Evolutionary conservation across 1,140 invertebrate genomes (phyloP), one percentile per base, ranked within the genome.

Genomic region (Reticulitermes speratus): DNA sequence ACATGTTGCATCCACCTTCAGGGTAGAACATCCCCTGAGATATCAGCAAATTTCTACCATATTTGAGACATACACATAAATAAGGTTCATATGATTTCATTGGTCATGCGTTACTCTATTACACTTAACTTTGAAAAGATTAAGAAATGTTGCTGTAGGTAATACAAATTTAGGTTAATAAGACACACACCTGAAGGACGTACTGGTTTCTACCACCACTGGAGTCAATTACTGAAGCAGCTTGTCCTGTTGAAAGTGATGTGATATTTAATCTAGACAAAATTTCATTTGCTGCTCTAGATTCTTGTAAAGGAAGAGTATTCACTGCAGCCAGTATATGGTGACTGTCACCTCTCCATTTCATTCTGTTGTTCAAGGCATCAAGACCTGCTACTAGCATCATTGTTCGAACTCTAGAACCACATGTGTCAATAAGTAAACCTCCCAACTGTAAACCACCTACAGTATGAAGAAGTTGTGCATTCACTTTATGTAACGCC

Each of bases 371-470:
- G 65, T 75, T 44, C 7, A n/a, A 44, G 30, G 48, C 75, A 32
- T 69, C 85, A 3, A 86, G 59, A 44, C 48, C 85, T 19, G 85
- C 85, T 14, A 65, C 38, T 32, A 65, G 85, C 65, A 69, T 86
- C 85, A 86, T 81, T 30, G 85, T 69, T 23, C 85, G 85, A 21
- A 75, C 30, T 45, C 65, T 30, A 44, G 85, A 86, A 23, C 38
- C 38, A 65, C 85, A 86, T 9, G 85, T 75, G 85, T 86, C 85
- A 69, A 86, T 44, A 25, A 86, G 85, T 19, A 86, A 52, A 44
- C 30, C 85, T 9, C 85, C 85, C 65, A 86, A 48, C 16, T 52
- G 65, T 25, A 86, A 25, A 55, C 45, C 48, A 38, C 21, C 32
- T 11, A 44, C 23, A 25, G n/a, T 38, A 69, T n/a, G 65, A 25